A percentile compares a stretch with the other conserved stretches of the same genome.
These are phyloP conservation scores for Ladona fulva DNA, from an alignment of 1,140 invertebrate species.

Conservation along the genomic window DNA sequence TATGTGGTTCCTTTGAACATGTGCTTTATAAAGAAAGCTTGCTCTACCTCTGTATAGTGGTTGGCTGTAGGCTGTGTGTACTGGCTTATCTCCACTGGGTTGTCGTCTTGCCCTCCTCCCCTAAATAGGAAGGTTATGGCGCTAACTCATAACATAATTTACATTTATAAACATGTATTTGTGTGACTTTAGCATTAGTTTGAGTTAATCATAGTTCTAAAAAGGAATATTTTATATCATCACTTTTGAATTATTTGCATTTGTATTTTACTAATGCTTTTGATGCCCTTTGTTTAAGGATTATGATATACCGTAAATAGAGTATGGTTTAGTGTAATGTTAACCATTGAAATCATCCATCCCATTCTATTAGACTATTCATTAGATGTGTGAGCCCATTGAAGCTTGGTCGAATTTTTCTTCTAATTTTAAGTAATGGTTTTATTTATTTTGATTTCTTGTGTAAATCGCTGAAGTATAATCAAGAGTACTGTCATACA, in stretches of 20 bases:
- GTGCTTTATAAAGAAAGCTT: slow-evolving; percentile 10
- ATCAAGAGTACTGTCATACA: slow-evolving; percentile 3
- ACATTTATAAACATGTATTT: slow-evolving; percentile 11
- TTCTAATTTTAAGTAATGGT: neutral
- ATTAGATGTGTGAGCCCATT: neutral
- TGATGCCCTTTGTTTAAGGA: neutral
- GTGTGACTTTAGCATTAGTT: slow-evolving; percentile 9
- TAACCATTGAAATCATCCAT: slow-evolving; percentile 6
- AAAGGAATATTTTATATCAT: slow-evolving; percentile 1
- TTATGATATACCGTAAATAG: neutral
- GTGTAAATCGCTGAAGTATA: neutral
- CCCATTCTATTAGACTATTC: neutral
- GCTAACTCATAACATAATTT: slow-evolving; percentile 9
- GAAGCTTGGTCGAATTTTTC: neutral
- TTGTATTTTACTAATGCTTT: slow-evolving; percentile 10
- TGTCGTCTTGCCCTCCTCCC: neutral
- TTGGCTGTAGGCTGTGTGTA: slow-evolving; percentile 7
- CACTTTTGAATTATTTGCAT: slow-evolving; percentile 10
- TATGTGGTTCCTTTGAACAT: slow-evolving; percentile 9
- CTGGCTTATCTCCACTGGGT: slow-evolving; percentile 1
- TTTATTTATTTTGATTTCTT: slow-evolving; percentile 5
- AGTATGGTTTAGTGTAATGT: slow-evolving; percentile 2
- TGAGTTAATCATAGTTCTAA: slow-evolving; percentile 7
- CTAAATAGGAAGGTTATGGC: neutral
- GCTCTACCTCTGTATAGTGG: slow-evolving; percentile 7